phyloP scores from a whole-genome alignment of 2,888 invertebrate genomes.

The Galeopsomyia nigrocyanea region DNA sequence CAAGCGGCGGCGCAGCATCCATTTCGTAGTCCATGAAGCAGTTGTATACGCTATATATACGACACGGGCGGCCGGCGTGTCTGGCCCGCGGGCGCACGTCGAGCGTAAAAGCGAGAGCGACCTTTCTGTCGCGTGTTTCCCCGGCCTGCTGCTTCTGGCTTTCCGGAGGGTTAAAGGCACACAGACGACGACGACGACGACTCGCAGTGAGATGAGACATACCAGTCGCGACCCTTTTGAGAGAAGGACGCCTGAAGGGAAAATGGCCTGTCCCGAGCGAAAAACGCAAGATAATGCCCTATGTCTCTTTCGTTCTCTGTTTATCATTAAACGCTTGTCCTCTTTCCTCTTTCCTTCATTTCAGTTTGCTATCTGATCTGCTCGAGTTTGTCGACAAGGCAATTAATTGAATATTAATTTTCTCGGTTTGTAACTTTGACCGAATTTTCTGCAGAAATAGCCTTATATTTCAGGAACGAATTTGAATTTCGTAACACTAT shows the following conservation, averaged over 20 bases:
- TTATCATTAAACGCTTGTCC: slow-evolving; percentile 25
- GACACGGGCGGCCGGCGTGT: too few species aligned
- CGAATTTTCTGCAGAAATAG: too few species aligned
- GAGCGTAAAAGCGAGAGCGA: slow-evolving; percentile 40
- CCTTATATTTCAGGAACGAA: too few species aligned
- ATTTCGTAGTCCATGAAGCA: slow-evolving; percentile 39
- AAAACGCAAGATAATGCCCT: slow-evolving; percentile 23
- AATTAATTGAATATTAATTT: too few species aligned
- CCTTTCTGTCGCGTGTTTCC: slow-evolving; percentile 20
- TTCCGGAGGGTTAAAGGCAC: slow-evolving; percentile 27
- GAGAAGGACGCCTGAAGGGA: slow-evolving; percentile 3
- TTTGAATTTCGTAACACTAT: too few species aligned
- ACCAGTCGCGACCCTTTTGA: slow-evolving; percentile 20
- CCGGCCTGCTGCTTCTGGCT: slow-evolving; percentile 18
- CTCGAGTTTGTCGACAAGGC: too few species aligned
- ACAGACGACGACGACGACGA: neutral
- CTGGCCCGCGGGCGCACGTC: slow-evolving; percentile 20
- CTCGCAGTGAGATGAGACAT: slow-evolving; percentile 22
- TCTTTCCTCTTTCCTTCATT: too few species aligned
- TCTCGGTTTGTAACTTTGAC: too few species aligned
- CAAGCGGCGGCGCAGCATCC: slow-evolving; percentile 36
- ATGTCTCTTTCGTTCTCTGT: slow-evolving; percentile 9
- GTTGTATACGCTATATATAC: neutral
- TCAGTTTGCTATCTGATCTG: too few species aligned
- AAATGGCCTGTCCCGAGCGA: slow-evolving; percentile 10